Evolutionary conservation across 1,140 invertebrate species (phyloP).

Genomic region (Dreissena polymorpha): DNA sequence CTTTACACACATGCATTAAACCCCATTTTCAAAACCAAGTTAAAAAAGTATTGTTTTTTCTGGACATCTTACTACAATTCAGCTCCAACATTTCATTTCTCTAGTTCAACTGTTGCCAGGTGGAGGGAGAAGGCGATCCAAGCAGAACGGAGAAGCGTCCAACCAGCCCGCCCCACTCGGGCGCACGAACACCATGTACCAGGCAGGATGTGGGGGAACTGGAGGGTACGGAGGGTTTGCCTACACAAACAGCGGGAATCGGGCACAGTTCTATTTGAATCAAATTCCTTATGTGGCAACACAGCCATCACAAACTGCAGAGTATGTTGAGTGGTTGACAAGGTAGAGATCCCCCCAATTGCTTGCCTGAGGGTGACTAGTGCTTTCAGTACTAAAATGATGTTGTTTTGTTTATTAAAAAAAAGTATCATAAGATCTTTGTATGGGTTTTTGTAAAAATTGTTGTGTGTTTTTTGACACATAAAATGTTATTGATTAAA

Average conservation of each 20-base stretch:
- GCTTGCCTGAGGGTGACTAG: constrained; percentile 41
- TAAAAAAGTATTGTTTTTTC: too few relatives aligned
- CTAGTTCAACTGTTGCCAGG: constrained; percentile 42
- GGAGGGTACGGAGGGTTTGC: constrained; percentile 55
- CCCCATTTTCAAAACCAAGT: too few relatives aligned
- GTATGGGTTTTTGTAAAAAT: neutral
- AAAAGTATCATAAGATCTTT: neutral
- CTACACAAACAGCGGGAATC: constrained; percentile 60
- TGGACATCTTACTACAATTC: too few relatives aligned
- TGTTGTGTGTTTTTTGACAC: neutral
- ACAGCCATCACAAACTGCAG: constrained; percentile 65
- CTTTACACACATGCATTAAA: too few relatives aligned
- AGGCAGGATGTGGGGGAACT: constrained; percentile 30
- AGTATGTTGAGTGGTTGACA: constrained; percentile 73
- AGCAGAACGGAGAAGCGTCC: constrained; percentile 39
- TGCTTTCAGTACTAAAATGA: neutral
- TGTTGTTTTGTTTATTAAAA: neutral
- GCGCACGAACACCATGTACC: constrained; percentile 66
- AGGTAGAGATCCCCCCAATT: constrained; percentile 60
- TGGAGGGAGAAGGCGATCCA: constrained; percentile 64
- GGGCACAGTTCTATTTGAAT: constrained; percentile 68
- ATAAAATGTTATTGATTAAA: too few relatives aligned
- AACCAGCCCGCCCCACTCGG: constrained; percentile 48
- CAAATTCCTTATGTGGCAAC: constrained; percentile 67
- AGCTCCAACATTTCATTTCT: too few relatives aligned